A percentile compares a stretch with the other conserved stretches of the same genome.
phyloP scores from a whole-genome alignment of 2,113 vertebrate species.

The Muntiacus muntjak region DNA sequence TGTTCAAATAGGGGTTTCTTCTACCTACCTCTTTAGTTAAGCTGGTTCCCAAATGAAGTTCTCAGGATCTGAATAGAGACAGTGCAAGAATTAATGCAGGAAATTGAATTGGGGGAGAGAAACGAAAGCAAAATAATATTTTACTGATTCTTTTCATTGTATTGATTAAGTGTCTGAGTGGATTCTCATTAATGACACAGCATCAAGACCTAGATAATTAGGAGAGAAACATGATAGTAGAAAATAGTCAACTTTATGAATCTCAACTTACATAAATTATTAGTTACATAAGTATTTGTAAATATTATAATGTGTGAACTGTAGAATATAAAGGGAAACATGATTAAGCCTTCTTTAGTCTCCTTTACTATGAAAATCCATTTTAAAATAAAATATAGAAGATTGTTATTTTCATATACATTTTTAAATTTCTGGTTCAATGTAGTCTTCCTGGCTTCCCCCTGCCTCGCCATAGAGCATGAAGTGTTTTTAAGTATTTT shows the following conservation, averaged over 20 bases:
- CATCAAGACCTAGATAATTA: neutral
- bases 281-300: neutral
- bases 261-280: neutral
- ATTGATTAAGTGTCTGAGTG: neutral
- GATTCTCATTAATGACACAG: neutral
- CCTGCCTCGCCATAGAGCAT: neutral
- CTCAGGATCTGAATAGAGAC: neutral
- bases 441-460: neutral
- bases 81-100: neutral
- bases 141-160: neutral
- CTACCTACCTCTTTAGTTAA: neutral
- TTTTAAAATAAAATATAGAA: conserved; percentile 19
- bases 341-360: neutral
- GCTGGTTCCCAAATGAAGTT: neutral
- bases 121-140: neutral
- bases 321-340: neutral
- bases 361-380: neutral
- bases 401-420: neutral
- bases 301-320: neutral
- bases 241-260: neutral
- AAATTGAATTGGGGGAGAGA: neutral
- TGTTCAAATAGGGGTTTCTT: neutral
- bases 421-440: neutral
- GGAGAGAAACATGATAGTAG: neutral
- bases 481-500: neutral